A percentile compares a stretch with the other conserved stretches of the same genome.
phyloP scores from a whole-genome alignment of 1,140 invertebrate species.

The Halictus rubicundus region DNA sequence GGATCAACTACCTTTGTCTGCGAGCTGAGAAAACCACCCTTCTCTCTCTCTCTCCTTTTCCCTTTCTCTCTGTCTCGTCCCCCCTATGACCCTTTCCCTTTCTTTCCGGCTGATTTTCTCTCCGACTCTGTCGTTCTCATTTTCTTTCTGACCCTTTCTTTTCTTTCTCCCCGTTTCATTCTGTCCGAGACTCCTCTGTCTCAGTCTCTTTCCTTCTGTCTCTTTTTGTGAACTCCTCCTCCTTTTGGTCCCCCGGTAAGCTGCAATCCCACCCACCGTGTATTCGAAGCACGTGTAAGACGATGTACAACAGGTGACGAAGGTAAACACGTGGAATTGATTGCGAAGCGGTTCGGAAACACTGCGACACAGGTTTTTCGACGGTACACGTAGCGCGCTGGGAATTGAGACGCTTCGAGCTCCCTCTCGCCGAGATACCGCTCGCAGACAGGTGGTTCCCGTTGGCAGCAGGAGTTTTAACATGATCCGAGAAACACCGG shows the following conservation, averaged over 20 bases:
- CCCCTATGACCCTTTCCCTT: too few species aligned
- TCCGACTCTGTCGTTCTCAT: too few species aligned
- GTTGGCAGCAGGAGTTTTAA: background rate
- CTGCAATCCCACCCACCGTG: background rate
- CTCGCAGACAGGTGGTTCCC: background rate
- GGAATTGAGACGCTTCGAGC: background rate
- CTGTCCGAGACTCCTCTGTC: too few species aligned
- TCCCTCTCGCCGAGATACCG: background rate
- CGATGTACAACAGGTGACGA: conserved; percentile 40
- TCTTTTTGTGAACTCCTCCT: too few species aligned
- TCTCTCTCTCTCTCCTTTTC: too few species aligned
- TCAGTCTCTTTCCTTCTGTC: too few species aligned
- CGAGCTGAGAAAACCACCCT: background rate
- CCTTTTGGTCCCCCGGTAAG: too few species aligned
- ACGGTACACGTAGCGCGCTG: background rate
- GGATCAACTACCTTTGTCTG: background rate
- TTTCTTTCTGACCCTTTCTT: too few species aligned
- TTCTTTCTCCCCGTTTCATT: too few species aligned
- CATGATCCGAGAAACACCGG: too few species aligned
- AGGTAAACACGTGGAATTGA: conserved; percentile 25
- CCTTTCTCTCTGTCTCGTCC: too few species aligned
- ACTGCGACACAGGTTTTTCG: background rate
- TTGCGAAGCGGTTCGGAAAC: background rate
- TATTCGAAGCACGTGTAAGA: conserved; percentile 26
- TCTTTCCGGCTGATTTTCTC: too few species aligned